Evolutionary conservation across 2,797 vertebrate genomes (phyloP).

Genomic region (Carapus acus): DNA sequence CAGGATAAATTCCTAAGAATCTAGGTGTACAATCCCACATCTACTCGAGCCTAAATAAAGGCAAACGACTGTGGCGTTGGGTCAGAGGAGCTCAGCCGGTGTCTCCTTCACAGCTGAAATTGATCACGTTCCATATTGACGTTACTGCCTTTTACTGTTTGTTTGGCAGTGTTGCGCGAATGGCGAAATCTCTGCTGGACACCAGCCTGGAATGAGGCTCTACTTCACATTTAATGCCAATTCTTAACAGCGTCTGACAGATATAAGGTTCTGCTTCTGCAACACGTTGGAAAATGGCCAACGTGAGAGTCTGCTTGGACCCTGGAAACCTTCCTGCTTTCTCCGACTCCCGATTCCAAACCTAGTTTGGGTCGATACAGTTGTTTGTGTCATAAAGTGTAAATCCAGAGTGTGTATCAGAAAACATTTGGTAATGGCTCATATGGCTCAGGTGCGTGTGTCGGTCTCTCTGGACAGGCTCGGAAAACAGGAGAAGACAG

Average conservation of each 20-base stretch:
- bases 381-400: too few species aligned
- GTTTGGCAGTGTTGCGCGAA: slow-evolving; percentile 59
- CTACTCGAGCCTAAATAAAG: slow-evolving; percentile 45
- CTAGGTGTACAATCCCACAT: slow-evolving; percentile 32
- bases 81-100: slow-evolving; percentile 44
- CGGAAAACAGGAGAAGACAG: too few species aligned
- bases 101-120: slow-evolving; percentile 59
- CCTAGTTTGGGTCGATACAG: too few species aligned
- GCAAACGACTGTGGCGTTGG: slow-evolving; percentile 36
- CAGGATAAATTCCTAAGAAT: slow-evolving; percentile 40
- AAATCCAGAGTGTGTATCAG: too few species aligned
- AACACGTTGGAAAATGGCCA: slow-evolving; percentile 25
- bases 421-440: slow-evolving; percentile 22
- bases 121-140: slow-evolving; percentile 54
- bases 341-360: too few species aligned
- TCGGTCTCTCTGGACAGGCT: slow-evolving; percentile 53
- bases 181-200: slow-evolving; percentile 46
- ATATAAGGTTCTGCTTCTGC: slow-evolving; percentile 39
- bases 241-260: slow-evolving; percentile 44
- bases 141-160: slow-evolving; percentile 51
- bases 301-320: slow-evolving; percentile 31
- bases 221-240: slow-evolving; percentile 40
- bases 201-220: slow-evolving; percentile 38
- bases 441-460: slow-evolving; percentile 37
- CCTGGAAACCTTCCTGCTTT: too few species aligned